Conservation (phyloP, 1,140 invertebrate species). For the Geopemphigus sp. region DNA sequence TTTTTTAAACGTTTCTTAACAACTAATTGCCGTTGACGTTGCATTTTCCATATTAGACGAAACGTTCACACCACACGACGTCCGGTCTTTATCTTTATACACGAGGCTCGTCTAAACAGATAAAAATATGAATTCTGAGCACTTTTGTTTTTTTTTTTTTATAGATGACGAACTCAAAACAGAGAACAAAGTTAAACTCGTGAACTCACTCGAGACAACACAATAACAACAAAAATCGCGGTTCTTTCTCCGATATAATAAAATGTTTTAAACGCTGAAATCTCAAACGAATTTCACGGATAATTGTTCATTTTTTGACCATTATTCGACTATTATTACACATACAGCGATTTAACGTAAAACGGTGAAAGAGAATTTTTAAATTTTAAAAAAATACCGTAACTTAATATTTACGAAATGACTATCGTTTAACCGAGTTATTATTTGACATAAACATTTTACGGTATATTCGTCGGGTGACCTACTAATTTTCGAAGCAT, state of each 20-base stretch:
- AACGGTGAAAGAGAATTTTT: too few species aligned
- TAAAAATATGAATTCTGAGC: not conserved
- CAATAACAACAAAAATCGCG: not conserved
- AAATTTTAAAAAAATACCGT: too few species aligned
- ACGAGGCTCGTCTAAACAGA: not conserved
- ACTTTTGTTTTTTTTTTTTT: not conserved
- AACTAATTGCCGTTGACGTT: not conserved
- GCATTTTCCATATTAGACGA: not conserved
- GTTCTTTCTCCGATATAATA: not conserved
- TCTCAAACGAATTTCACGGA: not conserved
- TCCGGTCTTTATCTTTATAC: conserved; percentile 1
- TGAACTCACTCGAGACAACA: not conserved
- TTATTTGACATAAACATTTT: too few species aligned
- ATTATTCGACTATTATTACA: too few species aligned
- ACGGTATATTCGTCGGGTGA: too few species aligned
- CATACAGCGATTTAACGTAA: too few species aligned
- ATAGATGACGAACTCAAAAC: not conserved
- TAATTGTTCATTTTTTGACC: too few species aligned
- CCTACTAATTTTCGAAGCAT: too few species aligned
- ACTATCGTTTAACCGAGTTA: too few species aligned
- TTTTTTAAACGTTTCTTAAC: not conserved
- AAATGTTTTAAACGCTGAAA: not conserved
- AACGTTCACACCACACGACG: not conserved
- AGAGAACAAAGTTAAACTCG: not conserved
- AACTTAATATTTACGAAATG: too few species aligned